A percentile compares a stretch with the other conserved stretches of the same genome.
Evolutionary conservation across 2,797 vertebrate genomes (phyloP).

Genomic region (Lacerta viridis): DNA sequence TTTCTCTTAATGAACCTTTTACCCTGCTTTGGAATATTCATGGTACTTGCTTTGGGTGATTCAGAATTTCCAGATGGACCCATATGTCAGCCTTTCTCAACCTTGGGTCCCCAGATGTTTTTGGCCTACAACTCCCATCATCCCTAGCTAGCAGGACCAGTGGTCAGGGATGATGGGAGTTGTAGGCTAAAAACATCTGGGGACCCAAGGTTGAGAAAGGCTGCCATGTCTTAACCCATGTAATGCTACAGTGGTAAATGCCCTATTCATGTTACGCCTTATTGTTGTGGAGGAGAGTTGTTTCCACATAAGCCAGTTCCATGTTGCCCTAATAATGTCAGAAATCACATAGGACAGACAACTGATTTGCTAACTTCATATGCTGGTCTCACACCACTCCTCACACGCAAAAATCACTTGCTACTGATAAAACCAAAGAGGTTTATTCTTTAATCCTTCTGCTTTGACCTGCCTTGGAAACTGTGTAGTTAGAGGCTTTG

Average conservation of each 20-base stretch:
- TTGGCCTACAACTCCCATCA: too few relatives aligned
- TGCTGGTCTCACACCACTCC: neutral
- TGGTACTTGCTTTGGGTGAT: neutral
- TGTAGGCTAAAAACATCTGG: too few relatives aligned
- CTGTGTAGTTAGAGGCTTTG: neutral
- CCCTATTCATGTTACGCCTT: neutral
- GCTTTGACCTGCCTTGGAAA: neutral
- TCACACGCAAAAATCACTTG: too few relatives aligned
- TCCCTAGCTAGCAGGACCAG: too few relatives aligned
- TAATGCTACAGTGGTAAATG: neutral
- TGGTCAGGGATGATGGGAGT: too few relatives aligned
- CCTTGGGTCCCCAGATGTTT: too few relatives aligned
- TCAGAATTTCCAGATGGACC: neutral
- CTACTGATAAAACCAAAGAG: neutral
- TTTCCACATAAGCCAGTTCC: neutral
- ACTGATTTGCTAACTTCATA: neutral
- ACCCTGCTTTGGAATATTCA: slow-evolving; percentile 8
- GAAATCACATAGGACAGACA: neutral
- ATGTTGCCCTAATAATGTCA: neutral
- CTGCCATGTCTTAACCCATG: too few relatives aligned
- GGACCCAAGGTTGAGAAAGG: too few relatives aligned
- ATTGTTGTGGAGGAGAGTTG: neutral
- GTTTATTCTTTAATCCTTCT: neutral
- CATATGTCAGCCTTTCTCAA: too few relatives aligned
- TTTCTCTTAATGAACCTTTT: neutral